Evolutionary conservation across 2,888 invertebrate species (phyloP).

Genomic region (Drosophila peninsularis): DNA sequence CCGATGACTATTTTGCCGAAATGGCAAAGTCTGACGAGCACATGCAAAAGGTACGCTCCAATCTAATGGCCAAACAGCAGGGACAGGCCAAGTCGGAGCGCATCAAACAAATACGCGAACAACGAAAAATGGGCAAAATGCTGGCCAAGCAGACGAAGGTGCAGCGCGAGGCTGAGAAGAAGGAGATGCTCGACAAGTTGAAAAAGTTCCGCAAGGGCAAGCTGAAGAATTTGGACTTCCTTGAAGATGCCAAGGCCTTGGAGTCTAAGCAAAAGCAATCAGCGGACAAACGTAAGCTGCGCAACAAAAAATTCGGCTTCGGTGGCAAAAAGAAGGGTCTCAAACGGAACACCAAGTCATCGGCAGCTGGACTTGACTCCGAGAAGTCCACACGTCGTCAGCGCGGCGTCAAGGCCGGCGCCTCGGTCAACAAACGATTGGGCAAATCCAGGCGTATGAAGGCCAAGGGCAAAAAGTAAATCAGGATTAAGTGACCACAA

Average conservation of each 20-base stretch:
- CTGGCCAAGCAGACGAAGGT: constrained; percentile 93
- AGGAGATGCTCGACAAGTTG: constrained; percentile 95
- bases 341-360: constrained; percentile 94
- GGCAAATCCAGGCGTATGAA: constrained; percentile 86
- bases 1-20: constrained; percentile 99
- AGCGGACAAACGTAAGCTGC: constrained; percentile 87
- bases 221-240: constrained; percentile 91
- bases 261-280: constrained; percentile 81
- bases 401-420: constrained; percentile 74
- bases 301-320: constrained; percentile 95
- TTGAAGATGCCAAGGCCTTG: constrained; percentile 88
- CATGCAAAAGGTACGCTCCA: constrained; percentile 97
- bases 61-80: constrained; percentile 92
- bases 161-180: constrained; percentile 95
- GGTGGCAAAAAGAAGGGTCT: constrained; percentile 97
- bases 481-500: constrained; percentile 39
- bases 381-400: constrained; percentile 69
- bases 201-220: constrained; percentile 96
- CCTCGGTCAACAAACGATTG: constrained; percentile 85
- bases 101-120: constrained; percentile 93
- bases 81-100: constrained; percentile 95
- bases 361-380: constrained; percentile 85
- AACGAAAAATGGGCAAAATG: constrained; percentile 96
- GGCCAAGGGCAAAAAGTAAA: constrained; percentile 80
- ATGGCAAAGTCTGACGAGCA: constrained; percentile 99